Evolutionary conservation across 2,113 vertebrate species (phyloP).

Genomic region (Ornithorhynchus anatinus): DNA sequence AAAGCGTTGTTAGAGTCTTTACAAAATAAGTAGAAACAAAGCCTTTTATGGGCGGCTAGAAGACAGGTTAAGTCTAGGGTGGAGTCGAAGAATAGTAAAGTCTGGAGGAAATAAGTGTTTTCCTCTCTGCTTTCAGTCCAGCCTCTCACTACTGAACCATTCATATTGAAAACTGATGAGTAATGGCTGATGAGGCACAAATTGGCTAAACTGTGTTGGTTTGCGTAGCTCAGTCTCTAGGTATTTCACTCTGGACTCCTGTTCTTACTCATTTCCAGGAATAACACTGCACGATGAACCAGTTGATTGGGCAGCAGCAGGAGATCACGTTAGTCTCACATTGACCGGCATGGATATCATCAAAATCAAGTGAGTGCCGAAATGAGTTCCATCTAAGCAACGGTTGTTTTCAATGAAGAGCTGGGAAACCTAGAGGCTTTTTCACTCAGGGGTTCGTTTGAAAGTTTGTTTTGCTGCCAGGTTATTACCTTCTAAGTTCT

Average conservation of each 20-base stretch:
- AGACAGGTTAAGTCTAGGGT: constrained; percentile 54
- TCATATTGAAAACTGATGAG: constrained; percentile 82
- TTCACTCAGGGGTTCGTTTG: constrained; percentile 51
- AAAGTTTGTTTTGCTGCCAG: constrained; percentile 59
- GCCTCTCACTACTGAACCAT: constrained; percentile 71
- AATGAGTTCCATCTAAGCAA: constrained; percentile 61
- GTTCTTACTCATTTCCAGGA: constrained; percentile 85
- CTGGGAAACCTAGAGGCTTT: constrained; percentile 35
- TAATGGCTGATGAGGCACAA: constrained; percentile 72
- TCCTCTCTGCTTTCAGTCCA: constrained; percentile 56
- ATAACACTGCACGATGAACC: constrained; percentile 92
- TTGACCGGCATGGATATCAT: constrained; percentile 99
- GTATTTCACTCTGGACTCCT: constrained; percentile 74
- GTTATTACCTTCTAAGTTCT: constrained; percentile 37
- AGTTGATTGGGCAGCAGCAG: constrained; percentile 95
- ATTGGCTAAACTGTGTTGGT: constrained; percentile 58
- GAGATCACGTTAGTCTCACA: constrained; percentile 95
- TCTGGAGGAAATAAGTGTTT: constrained; percentile 46
- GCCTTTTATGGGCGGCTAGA: constrained; percentile 16
- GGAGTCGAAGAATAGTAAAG: constrained; percentile 48
- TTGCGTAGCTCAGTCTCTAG: constrained; percentile 67
- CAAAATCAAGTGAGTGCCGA: constrained; percentile 94
- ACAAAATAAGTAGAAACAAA: constrained; percentile 1
- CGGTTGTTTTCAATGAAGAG: constrained; percentile 58
- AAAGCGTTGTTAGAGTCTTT: constrained; percentile 27